Base-by-base conservation (phyloP, 2,888 invertebrate species). In the Oscheius sp. region DNA sequence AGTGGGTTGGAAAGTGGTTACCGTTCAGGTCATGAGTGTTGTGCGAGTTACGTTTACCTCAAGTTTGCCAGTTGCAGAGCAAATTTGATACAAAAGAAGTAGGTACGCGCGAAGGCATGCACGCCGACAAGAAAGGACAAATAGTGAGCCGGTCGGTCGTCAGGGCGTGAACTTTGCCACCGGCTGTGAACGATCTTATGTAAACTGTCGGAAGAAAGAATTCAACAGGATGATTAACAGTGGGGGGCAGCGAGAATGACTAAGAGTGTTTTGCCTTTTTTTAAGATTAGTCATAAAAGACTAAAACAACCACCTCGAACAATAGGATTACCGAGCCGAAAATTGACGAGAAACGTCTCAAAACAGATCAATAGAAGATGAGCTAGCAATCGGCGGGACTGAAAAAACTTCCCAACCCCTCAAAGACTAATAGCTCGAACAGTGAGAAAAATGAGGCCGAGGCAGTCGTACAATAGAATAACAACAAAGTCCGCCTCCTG, bases 51-150 rank as follows among this genome's bases (percentile, higher is more conserved):
- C 12, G 59, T 54, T 54, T 14, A 41, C n/a, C 20, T 50, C 26
- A 20, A 41, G 28, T 59, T 59, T 59, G 59, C n/a, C 59, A 59
- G 41, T 59, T 30, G 44, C 44, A 12, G 59, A 59, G 59, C 41
- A 59, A 59, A 44, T 59, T 59, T 59, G 44, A 59, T 59, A 59
- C 59, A 59, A 59, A 59, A 59, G 59, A 44, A 30, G 59, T 59
- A 59, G 54, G 54, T 54, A 54, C 33, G 54, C 59, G 59, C 59
- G 41, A 59, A 59, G 59, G 44, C 59, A 59, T 59, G 44, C 59
- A 41, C 41, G 44, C 44, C 59, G 44, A 59, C 59, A 59, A 28
- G 59, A 59, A 59, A 59, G 59, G 59, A 59, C 59, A 59, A 59
- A 59, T 26, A 59, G 59, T 44, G 28, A 44, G 59, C 59, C 59